phyloP scores from a whole-genome alignment of 2,113 vertebrate species.

The Rhinoderma darwinii region DNA sequence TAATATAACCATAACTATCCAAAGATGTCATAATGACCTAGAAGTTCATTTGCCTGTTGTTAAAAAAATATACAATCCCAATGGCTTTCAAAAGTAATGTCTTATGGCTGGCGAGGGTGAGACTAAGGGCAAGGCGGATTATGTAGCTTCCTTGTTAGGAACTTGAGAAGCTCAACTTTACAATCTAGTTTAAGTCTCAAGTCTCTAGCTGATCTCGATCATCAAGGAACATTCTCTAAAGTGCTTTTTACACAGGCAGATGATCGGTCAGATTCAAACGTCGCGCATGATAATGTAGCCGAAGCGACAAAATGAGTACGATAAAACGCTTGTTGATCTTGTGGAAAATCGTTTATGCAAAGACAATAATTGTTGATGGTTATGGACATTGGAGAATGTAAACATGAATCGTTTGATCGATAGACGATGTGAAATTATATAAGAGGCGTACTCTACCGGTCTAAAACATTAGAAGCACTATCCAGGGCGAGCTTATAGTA shows the following conservation, averaged over 20 bases:
- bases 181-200: neutral
- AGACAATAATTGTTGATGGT: too few species aligned
- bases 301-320: too few species aligned
- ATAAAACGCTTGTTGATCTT: too few species aligned
- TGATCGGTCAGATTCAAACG: too few species aligned
- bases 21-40: neutral
- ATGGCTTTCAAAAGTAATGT: neutral
- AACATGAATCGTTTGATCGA: too few species aligned
- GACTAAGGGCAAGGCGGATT: neutral
- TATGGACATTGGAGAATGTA: too few species aligned
- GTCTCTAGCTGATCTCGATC: neutral
- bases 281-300: too few species aligned
- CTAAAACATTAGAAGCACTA: neutral
- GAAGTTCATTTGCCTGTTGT: neutral
- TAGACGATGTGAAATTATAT: too few species aligned
- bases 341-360: too few species aligned
- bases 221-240: neutral
- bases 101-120: neutral
- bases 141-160: neutral
- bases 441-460: too few species aligned
- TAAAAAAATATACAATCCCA: neutral
- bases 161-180: neutral
- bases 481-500: neutral
- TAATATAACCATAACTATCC: neutral
- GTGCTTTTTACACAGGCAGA: neutral